These are phyloP conservation scores for Danio aesculapii DNA, from an alignment of 2,797 vertebrate species.

Conservation along the genomic window DNA sequence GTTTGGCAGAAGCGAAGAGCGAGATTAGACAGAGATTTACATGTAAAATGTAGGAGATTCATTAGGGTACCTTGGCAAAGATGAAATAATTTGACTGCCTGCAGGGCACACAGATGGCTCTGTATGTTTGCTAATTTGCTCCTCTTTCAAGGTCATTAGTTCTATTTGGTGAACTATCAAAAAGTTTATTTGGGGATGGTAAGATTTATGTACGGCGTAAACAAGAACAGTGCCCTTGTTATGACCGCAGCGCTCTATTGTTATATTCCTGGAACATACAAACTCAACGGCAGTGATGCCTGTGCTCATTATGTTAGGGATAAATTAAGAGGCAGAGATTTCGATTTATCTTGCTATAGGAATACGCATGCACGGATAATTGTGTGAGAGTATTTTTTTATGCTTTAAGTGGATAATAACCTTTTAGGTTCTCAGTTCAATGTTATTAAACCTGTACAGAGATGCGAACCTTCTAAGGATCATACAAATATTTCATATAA, in stretches of 20 bases:
- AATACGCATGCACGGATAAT: not conserved
- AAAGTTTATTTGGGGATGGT: constrained; percentile 82
- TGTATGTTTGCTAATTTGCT: constrained; percentile 87
- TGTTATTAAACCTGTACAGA: constrained; percentile 66
- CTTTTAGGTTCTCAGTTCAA: constrained; percentile 18
- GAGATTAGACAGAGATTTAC: constrained; percentile 85
- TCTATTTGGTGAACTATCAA: constrained; percentile 83
- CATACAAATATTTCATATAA: constrained; percentile 65
- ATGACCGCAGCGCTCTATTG: constrained; percentile 44
- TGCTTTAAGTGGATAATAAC: constrained; percentile 38
- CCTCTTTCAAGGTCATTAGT: constrained; percentile 87
- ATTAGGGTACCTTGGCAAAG: constrained; percentile 87
- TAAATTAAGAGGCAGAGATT: constrained; percentile 22
- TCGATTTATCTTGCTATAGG: not conserved
- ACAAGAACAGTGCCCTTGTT: constrained; percentile 51
- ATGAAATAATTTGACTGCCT: constrained; percentile 82
- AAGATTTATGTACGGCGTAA: constrained; percentile 72
- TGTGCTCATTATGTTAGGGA: constrained; percentile 8
- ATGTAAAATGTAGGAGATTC: constrained; percentile 85
- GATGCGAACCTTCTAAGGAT: constrained; percentile 65
- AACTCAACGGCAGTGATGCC: not conserved
- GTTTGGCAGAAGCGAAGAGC: constrained; percentile 76
- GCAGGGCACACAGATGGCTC: constrained; percentile 86
- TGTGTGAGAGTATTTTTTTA: constrained; percentile 19
- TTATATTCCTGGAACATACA: constrained; percentile 32